Conservation (phyloP, 2,797 vertebrate genomes). For the Pteropus rufus region DNA sequence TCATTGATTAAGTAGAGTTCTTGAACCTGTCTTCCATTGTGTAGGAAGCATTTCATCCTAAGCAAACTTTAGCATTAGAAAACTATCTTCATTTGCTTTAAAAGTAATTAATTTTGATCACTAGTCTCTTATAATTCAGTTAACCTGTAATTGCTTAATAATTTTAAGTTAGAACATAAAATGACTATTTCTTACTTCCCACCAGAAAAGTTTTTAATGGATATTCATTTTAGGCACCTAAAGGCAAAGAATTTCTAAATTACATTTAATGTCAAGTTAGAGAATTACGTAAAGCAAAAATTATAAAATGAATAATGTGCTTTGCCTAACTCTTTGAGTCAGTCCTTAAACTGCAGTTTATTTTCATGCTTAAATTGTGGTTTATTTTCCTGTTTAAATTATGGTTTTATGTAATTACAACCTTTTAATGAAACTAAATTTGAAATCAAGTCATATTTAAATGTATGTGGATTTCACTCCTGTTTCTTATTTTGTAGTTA, state of each 20-base stretch:
- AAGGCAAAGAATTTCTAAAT: background rate
- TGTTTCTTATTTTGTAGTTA: background rate
- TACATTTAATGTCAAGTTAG: background rate
- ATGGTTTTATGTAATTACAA: background rate
- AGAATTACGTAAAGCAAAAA: slow-evolving; percentile 34
- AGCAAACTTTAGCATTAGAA: background rate
- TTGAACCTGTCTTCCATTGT: slow-evolving; percentile 2
- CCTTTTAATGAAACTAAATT: background rate
- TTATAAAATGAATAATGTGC: slow-evolving; percentile 7
- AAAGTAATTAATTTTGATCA: slow-evolving; percentile 39
- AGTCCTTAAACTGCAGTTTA: background rate
- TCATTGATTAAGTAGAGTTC: background rate
- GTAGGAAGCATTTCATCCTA: background rate
- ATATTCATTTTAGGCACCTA: slow-evolving; percentile 13
- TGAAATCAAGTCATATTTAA: slow-evolving; percentile 17
- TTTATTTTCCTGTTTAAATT: slow-evolving; percentile 40
- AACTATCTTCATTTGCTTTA: background rate
- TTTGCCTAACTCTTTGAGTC: slow-evolving; percentile 27
- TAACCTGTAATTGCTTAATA: slow-evolving; percentile 34
- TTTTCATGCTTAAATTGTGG: slow-evolving; percentile 15
- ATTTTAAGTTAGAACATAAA: slow-evolving; percentile 38
- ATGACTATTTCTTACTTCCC: background rate
- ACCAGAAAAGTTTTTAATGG: background rate
- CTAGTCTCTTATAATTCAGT: slow-evolving; percentile 40
- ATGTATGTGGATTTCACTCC: background rate